Percentiles rank a stretch among this genome's conserved stretches.
Conservation (phyloP, 2,113 vertebrate genomes). For the Tonatia bakeri region DNA sequence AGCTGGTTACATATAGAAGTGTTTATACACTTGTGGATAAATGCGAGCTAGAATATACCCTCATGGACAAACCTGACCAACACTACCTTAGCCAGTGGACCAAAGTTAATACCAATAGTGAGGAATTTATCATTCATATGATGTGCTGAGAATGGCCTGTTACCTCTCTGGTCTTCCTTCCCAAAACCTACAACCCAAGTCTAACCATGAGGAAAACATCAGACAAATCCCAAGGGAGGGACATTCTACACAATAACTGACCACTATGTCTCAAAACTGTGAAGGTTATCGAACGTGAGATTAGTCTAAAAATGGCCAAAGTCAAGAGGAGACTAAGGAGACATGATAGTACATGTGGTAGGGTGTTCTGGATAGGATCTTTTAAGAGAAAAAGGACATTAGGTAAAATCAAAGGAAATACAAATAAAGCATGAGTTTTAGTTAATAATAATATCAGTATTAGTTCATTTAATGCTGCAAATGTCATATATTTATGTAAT, state of each 20-base stretch:
- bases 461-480: neutral
- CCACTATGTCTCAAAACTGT: neutral
- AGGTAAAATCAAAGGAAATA: slow-evolving; percentile 11
- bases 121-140: neutral
- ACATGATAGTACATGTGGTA: neutral
- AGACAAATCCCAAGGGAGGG: neutral
- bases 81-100: neutral
- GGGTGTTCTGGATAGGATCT: neutral
- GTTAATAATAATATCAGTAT: neutral
- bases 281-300: neutral
- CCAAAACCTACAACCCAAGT: neutral
- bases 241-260: neutral
- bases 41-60: neutral
- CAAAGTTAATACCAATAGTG: slow-evolving; percentile 7
- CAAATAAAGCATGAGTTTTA: slow-evolving; percentile 23
- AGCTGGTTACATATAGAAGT: neutral
- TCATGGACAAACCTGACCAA: neutral
- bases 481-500: neutral
- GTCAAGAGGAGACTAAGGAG: neutral
- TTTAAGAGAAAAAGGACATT: neutral
- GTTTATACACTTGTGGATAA: neutral
- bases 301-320: neutral
- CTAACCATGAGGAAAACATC: neutral
- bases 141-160: slow-evolving; percentile 18
- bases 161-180: neutral